Base-by-base conservation (phyloP, 23 tunicate genomes). In the Halocynthia aurantium region DNA sequence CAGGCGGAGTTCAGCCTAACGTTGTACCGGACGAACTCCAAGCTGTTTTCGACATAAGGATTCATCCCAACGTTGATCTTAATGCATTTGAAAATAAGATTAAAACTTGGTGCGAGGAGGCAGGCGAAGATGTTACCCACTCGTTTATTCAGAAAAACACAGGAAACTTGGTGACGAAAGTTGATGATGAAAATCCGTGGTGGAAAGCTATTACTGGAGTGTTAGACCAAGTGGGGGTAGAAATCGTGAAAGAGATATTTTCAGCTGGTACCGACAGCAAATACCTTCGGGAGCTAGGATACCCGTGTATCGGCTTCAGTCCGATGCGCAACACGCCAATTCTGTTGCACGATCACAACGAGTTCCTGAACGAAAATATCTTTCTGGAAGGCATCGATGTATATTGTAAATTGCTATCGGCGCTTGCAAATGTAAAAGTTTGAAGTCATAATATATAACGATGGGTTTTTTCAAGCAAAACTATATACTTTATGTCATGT, bases 1-100 rank as follows among this genome's bases (percentile, higher is more conserved):
- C 62, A 84, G 98, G 98, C 44, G 98, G 98, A 18, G 73, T 93
- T 11, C 94, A 90, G 50, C 70, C 73, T 62, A 93, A 93, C 64
- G 84, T 93, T 20, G 89, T 93, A 13, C 98, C 98, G 8, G 98
- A 90, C 49, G 93, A 93, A 19, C 15, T 93, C 19, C 22, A 77
- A 0, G 98, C 88, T 40, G 80, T 77, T 8, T 93, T 93, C 57
- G 98, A 93, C 62, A 66, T 93, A n/a, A 62, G 98, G 52, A 78
- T 93, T 62, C 72, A 94, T 6, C 98, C 93, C 5, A 80, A 71
- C 17, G 71, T 72, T 8, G 85, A 87, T 63, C 66, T 93, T 18
- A 65, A 80, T 55, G 81, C 50, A 50, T 80, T 87, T 52, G 98
- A 93, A 71, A 22, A 84, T 64, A 56, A 80, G 75, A 20, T 89